These are phyloP conservation scores for Cyclura pinguis DNA, from an alignment of 2,797 vertebrate genomes.

Conservation along the genomic window DNA sequence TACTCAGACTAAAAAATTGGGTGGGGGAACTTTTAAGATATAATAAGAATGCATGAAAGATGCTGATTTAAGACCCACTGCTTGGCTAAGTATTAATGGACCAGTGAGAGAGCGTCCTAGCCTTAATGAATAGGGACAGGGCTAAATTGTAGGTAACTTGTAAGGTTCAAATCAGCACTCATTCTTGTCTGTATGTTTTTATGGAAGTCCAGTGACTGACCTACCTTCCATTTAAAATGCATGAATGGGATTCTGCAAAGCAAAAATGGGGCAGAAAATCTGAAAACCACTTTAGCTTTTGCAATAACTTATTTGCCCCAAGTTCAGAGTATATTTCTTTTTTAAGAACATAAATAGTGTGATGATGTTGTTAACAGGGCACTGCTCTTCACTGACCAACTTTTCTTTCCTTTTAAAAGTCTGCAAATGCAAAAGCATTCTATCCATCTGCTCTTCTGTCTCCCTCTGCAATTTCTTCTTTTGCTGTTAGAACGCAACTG, in stretches of 20 bases:
- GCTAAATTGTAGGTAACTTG: constrained; percentile 28
- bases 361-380: constrained; percentile 32
- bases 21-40: background rate
- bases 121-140: background rate
- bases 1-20: background rate
- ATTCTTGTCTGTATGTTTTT: constrained; percentile 32
- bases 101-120: background rate
- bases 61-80: background rate
- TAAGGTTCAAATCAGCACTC: too few relatives aligned
- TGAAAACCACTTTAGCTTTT: constrained; percentile 56
- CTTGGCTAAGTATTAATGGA: background rate
- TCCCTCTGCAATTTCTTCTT: constrained; percentile 75
- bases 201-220: background rate
- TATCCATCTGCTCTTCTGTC: constrained; percentile 73
- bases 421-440: constrained; percentile 72
- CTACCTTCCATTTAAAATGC: constrained; percentile 55
- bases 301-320: constrained; percentile 63
- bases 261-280: constrained; percentile 28
- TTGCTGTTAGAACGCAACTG: constrained; percentile 76
- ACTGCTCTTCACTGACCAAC: constrained; percentile 64
- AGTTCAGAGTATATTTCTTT: constrained; percentile 48
- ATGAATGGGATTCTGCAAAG: constrained; percentile 16
- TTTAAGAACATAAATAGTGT: constrained; percentile 1
- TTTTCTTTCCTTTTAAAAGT: constrained; percentile 76
- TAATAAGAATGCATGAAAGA: background rate